Percentiles rank a stretch among this genome's conserved stretches.
Conservation (phyloP, 2,888 invertebrate genomes). For the Sarcophaga carnaria region DNA sequence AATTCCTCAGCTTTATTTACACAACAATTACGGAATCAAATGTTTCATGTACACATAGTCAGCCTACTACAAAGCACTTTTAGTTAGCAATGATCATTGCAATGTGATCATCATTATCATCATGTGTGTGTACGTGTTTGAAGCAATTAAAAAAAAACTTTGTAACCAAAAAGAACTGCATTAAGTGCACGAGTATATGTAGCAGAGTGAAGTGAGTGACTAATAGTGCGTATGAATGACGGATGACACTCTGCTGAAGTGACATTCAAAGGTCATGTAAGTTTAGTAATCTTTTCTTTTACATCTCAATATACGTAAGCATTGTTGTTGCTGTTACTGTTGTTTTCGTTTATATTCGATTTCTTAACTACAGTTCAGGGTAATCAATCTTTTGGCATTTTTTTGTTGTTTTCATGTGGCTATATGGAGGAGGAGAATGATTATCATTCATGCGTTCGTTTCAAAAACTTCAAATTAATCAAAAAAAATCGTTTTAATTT, state of each 20-base stretch:
- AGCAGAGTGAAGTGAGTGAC: slow-evolving; percentile 35
- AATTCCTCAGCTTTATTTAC: slow-evolving; percentile 10
- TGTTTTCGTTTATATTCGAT: background rate
- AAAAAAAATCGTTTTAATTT: background rate
- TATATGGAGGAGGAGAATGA: slow-evolving; percentile 31
- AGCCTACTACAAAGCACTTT: too few relatives aligned
- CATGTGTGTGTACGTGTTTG: background rate
- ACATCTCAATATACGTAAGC: slow-evolving; percentile 3
- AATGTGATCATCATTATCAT: too few relatives aligned
- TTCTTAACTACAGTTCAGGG: slow-evolving; percentile 6
- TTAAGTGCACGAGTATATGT: background rate
- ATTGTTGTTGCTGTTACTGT: background rate
- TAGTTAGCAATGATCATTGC: too few relatives aligned
- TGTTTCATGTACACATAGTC: too few relatives aligned
- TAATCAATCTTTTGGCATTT: slow-evolving; percentile 38
- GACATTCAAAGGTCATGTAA: slow-evolving; percentile 65
- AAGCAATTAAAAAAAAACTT: background rate
- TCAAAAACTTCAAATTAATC: too few relatives aligned
- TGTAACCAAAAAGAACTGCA: too few relatives aligned
- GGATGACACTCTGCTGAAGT: slow-evolving; percentile 38
- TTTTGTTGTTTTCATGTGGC: background rate
- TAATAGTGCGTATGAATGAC: slow-evolving; percentile 55
- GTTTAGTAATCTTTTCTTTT: slow-evolving; percentile 61
- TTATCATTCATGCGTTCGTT: too few relatives aligned
- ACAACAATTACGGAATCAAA: slow-evolving; percentile 38